Evolutionary conservation across 2,113 vertebrate genomes (phyloP), one percentile per base, ranked within the genome.

Genomic region (Formicarius rufipectus): DNA sequence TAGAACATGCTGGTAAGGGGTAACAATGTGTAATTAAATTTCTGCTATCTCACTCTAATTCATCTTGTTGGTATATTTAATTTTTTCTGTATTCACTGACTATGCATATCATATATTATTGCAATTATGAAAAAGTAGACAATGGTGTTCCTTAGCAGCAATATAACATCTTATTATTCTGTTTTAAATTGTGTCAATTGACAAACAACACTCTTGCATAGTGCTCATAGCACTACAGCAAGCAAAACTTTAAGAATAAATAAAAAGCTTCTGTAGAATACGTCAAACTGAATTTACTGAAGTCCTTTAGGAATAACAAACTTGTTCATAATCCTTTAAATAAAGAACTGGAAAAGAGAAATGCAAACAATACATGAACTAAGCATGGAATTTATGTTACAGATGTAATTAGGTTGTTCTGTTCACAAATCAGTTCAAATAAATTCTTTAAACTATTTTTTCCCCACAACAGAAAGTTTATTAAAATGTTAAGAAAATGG

Each of bases 211-310:
- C 59, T 76, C 18, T 31, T 87, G 17, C 82, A 28, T 53, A 84
- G 40, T 66, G 35, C 62, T 73, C 8, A 30, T 53, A 89, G 63
- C 42, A 85, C 33, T 56, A 18, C 42, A 85, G 50, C 59, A 91
- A 95, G 85, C 71, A 71, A 69, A 95, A 93, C 69, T 90, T 89
- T n/a, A 76, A 63, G 69, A 52, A 84, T 84, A 95, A 89, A 93
- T 89, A 94, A 93, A 89, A 94, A 27, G 40, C 69, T 89, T 75
- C 84, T 90, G 59, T 90, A n/a, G 55, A 97, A 67, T 62, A 74
- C 6, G 33, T 87, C 78, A 77, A 75, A 66, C 14, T 17, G 58
- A 80, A 86, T 94, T 95, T 94, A 52, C n/a, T 85, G 11, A 28
- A 72, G 39, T 63, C 66, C 47, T 77, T 87, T 83, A 33, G 16